These are phyloP conservation scores for Platyscapa corneri DNA, from an alignment of 1,140 invertebrate genomes.

Conservation along the genomic window DNA sequence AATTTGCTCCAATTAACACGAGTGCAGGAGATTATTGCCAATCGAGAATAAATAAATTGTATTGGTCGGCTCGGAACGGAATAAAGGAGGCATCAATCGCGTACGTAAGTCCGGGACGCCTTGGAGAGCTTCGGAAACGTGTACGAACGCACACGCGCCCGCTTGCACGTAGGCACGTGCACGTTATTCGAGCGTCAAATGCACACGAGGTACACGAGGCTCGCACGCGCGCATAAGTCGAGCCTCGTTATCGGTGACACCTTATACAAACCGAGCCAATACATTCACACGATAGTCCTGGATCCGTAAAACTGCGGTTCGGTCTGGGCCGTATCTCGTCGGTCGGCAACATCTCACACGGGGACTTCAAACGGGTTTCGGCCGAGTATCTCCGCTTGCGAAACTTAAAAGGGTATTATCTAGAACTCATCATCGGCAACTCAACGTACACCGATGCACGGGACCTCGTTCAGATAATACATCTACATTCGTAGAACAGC, in stretches of 20 bases:
- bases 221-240: not conserved
- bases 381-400: not conserved
- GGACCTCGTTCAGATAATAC: not conserved
- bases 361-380: not conserved
- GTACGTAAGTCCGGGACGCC: not conserved
- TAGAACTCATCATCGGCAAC: not conserved
- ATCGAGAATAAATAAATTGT: not conserved
- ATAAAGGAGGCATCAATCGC: not conserved
- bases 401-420: not conserved
- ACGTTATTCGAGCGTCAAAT: not conserved
- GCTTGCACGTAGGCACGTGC: not conserved
- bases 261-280: not conserved
- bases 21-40: no score
- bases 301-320: not conserved
- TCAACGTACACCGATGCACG: not conserved
- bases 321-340: not conserved
- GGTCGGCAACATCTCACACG: not conserved
- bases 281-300: not conserved
- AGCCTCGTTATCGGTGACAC: slow-evolving; percentile 6
- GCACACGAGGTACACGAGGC: not conserved
- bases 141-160: not conserved
- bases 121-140: no score
- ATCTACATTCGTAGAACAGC: not conserved
- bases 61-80: not conserved
- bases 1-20: no score